Percentiles rank a stretch among this genome's conserved stretches.
Evolutionary conservation across 53 echinoderm and acorn worm species (phyloP).

Genomic region (Arbacia lixula): DNA sequence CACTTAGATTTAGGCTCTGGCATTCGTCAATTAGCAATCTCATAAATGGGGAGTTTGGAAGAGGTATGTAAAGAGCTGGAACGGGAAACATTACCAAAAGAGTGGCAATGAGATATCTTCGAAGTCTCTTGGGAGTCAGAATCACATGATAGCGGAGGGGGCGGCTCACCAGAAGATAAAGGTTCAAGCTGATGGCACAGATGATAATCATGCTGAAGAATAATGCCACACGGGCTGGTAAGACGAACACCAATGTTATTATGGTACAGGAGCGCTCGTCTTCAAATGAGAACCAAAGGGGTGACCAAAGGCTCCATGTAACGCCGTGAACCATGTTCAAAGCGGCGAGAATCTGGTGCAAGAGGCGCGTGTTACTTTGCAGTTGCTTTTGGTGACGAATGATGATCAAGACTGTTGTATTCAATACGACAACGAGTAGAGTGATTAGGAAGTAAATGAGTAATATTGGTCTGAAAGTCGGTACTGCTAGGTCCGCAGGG

Average conservation of each 20-base stretch:
- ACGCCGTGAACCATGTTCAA: neutral
- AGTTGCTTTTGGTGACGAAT: neutral
- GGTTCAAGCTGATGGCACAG: conserved; percentile 5
- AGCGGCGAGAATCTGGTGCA: neutral
- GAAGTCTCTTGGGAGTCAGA: too few relatives aligned
- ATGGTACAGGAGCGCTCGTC: neutral
- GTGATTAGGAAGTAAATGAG: too few relatives aligned
- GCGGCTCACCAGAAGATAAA: neutral
- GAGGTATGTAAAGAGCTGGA: too few relatives aligned
- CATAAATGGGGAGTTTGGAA: too few relatives aligned
- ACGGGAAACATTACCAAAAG: too few relatives aligned
- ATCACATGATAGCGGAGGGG: neutral
- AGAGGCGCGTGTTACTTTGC: neutral
- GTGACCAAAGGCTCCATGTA: neutral
- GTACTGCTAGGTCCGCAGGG: too few relatives aligned
- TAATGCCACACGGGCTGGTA: neutral
- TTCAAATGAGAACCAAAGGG: neutral
- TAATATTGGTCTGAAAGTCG: too few relatives aligned
- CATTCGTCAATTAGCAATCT: too few relatives aligned
- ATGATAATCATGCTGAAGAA: neutral
- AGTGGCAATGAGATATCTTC: too few relatives aligned
- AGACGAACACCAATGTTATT: neutral
- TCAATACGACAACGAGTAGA: neutral
- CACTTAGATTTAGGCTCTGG: too few relatives aligned
- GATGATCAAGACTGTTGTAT: neutral